Base-by-base conservation (phyloP, 2,888 invertebrate species). In the Hirtodrosophila trivittata region DNA sequence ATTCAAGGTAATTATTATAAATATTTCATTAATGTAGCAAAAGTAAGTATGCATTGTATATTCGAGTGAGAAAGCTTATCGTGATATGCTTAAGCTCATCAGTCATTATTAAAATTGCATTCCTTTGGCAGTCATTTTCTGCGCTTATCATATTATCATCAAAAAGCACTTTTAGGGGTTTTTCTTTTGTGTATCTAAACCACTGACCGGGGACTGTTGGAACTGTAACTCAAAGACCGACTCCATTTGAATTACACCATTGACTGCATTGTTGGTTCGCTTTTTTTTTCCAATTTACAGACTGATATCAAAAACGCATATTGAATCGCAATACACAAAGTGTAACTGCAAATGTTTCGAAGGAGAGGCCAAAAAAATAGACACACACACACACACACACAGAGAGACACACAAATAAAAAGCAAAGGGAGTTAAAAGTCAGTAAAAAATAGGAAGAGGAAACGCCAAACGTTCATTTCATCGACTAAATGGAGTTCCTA, bases 271-370 rank as follows among this genome's bases (percentile, higher is more conserved):
- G 18, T 21, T 21, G 18, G 18, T 21, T 21, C 18, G 18, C 5
- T 21, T 21, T 21, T 21, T 21, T 21, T 21, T 21, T 21, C 38
- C 66, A 71, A 75, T 80, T 78, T 68, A 30, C 42, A 30, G 25
- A 56, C 56, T 56, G 25, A 37, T 55, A 68, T 74, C 75, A 63
- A 63, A 63, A 69, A 58, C 71, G 75, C 70, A 71, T 74, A 69
- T 71, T 63, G 47, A 78, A 86, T 75, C 80, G 77, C 66, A 72
- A 83, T 76, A 67, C 49, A 80, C 84, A 75, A 76, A 84, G 69
- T 76, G 77, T 84, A 80, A 72, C 86, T 62, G 62, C 49, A 72
- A 83, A 86, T 84, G 70, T 76, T 69, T 86, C 67, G 84, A 80
- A 64, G 66, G 69, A 66, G 45, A 67, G 77, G 58, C 80, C 69